A percentile compares a stretch with the other conserved stretches of the same genome.
phyloP scores from a whole-genome alignment of 2,888 invertebrate species.

The Acanthosepion esculentum region DNA sequence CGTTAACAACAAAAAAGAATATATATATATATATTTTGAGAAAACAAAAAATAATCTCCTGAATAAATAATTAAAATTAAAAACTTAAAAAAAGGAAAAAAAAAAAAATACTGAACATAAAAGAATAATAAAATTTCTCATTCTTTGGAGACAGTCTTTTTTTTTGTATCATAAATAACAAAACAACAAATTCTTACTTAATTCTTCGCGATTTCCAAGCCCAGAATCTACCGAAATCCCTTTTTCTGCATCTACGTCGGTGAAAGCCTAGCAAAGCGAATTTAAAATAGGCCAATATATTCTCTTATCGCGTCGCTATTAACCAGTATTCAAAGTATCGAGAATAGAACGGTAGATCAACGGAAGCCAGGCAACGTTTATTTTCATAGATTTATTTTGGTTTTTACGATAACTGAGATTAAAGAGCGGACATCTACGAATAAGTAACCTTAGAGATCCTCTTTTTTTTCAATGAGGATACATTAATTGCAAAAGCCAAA shows the following conservation, averaged over 20 bases:
- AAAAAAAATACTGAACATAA: no score
- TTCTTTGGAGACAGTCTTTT: background rate
- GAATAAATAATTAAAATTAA: background rate
- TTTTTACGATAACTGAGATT: background rate
- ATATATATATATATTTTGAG: no score
- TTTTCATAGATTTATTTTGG: background rate
- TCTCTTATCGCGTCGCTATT: background rate
- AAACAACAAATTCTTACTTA: background rate
- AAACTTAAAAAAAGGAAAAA: background rate
- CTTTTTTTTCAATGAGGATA: background rate
- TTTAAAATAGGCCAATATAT: background rate
- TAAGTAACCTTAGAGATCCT: background rate
- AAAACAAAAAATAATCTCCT: background rate
- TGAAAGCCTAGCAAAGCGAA: background rate
- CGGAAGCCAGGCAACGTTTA: background rate
- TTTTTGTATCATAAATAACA: background rate
- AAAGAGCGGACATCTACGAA: background rate
- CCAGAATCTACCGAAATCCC: background rate
- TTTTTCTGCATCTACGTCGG: background rate
- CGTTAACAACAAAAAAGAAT: background rate
- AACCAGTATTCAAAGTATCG: background rate
- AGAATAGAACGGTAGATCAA: background rate
- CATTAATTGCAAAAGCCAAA: no score
- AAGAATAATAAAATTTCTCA: background rate
- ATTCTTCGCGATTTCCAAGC: background rate